These are phyloP conservation scores for Synanthedon andrenaeformis DNA, from an alignment of 2,888 invertebrate genomes.

Conservation along the genomic window DNA sequence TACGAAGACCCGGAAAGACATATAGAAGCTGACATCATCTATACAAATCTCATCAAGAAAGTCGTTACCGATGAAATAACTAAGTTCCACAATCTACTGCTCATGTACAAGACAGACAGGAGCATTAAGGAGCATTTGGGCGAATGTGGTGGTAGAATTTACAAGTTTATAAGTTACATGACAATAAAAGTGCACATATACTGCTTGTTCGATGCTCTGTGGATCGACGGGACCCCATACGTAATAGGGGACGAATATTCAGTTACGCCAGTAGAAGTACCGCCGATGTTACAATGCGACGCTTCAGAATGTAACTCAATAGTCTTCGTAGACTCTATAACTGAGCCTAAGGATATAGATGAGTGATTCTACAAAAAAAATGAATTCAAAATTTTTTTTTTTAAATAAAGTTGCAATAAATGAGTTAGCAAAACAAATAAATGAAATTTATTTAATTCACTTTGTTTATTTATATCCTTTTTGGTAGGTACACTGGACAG, in stretches of 20 bases:
- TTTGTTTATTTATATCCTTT: too few species aligned
- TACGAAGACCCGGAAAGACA: conserved; percentile 60
- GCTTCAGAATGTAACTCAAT: conserved; percentile 58
- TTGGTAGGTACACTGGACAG: too few species aligned
- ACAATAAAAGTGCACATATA: conserved; percentile 62
- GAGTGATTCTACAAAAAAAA: conserved; percentile 23
- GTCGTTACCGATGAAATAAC: conserved; percentile 62
- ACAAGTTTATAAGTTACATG: conserved; percentile 63
- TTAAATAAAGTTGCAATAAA: background rate
- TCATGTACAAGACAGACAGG: conserved; percentile 60
- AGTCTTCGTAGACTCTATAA: conserved; percentile 56
- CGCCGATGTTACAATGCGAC: conserved; percentile 57
- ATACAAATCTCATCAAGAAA: conserved; percentile 57
- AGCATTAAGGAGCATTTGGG: conserved; percentile 60
- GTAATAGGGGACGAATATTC: conserved; percentile 62
- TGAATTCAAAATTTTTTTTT: background rate
- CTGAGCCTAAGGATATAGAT: conserved; percentile 55
- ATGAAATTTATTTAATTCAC: background rate
- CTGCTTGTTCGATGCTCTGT: conserved; percentile 54
- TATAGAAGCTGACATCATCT: conserved; percentile 59
- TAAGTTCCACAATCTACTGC: conserved; percentile 51
- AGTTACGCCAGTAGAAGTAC: conserved; percentile 55
- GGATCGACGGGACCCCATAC: conserved; percentile 63
- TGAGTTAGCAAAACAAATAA: background rate
- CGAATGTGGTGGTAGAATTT: conserved; percentile 57